phyloP scores from a whole-genome alignment of 2,797 vertebrate genomes.

The Benthosema pterotum region DNA sequence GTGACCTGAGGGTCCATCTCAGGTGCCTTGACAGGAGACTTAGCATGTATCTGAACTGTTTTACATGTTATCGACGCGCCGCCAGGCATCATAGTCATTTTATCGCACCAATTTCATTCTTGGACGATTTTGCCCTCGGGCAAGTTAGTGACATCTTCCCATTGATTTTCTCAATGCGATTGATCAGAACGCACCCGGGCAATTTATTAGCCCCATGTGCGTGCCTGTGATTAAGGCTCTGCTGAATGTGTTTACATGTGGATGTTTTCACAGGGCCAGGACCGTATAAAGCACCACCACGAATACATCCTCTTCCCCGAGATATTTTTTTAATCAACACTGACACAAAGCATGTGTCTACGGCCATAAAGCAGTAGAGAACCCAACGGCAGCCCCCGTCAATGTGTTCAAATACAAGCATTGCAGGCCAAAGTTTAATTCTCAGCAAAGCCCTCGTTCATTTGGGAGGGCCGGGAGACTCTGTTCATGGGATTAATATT shows the following conservation, averaged over 20 bases:
- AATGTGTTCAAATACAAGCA: slow-evolving; percentile 63
- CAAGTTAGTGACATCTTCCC: slow-evolving; percentile 82
- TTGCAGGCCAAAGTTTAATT: slow-evolving; percentile 58
- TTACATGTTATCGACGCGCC: slow-evolving; percentile 83
- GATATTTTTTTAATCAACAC: slow-evolving; percentile 66
- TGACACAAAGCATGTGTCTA: slow-evolving; percentile 57
- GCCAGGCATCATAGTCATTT: slow-evolving; percentile 83
- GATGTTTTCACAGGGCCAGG: slow-evolving; percentile 62
- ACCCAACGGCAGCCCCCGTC: slow-evolving; percentile 55
- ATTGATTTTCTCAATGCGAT: slow-evolving; percentile 90
- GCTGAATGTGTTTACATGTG: slow-evolving; percentile 69
- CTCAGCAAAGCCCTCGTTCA: slow-evolving; percentile 59
- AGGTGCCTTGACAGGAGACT: slow-evolving; percentile 75
- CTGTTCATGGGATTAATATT: slow-evolving; percentile 74
- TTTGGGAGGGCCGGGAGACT: slow-evolving; percentile 57
- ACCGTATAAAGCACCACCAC: slow-evolving; percentile 36
- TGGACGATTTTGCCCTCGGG: slow-evolving; percentile 90
- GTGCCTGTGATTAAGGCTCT: slow-evolving; percentile 85
- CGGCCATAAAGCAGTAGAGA: slow-evolving; percentile 55
- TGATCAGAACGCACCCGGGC: slow-evolving; percentile 86
- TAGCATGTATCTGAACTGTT: slow-evolving; percentile 78
- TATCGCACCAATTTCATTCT: slow-evolving; percentile 90
- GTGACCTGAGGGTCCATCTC: slow-evolving; percentile 82
- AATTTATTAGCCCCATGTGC: slow-evolving; percentile 87
- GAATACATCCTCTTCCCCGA: slow-evolving; percentile 47